These are phyloP conservation scores for Spodoptera litura DNA, from an alignment of 1,140 invertebrate genomes.

Conservation along the genomic window DNA sequence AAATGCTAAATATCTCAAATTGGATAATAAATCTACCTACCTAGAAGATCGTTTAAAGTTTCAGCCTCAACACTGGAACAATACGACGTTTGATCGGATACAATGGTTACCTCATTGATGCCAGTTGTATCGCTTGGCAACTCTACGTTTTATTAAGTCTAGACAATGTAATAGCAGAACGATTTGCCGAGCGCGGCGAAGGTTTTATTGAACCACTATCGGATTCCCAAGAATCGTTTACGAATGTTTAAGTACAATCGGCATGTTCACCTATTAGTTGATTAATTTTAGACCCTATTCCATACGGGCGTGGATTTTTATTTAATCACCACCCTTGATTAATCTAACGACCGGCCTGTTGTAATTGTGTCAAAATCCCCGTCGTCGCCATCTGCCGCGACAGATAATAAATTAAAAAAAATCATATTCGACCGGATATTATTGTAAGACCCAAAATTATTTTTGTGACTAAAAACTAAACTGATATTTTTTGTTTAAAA, in stretches of 20 bases:
- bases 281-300: slow-evolving; percentile 16
- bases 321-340: neutral
- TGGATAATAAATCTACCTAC: no score
- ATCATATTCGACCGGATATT: slow-evolving; percentile 74
- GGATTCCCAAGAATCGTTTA: slow-evolving; percentile 57
- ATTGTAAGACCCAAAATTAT: slow-evolving; percentile 67
- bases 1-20: no score
- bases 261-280: slow-evolving; percentile 30
- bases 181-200: slow-evolving; percentile 54
- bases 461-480: slow-evolving; percentile 61
- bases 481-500: slow-evolving; percentile 62
- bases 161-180: slow-evolving; percentile 69
- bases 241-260: slow-evolving; percentile 47
- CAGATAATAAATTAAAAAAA: slow-evolving; percentile 72
- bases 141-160: slow-evolving; percentile 64
- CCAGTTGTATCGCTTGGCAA: slow-evolving; percentile 44
- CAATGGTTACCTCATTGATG: neutral
- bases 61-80: no score
- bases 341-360: slow-evolving; percentile 43
- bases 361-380: slow-evolving; percentile 64
- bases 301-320: neutral
- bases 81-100: no score
- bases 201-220: slow-evolving; percentile 62
- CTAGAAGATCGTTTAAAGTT: no score
- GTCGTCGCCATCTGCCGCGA: slow-evolving; percentile 71